phyloP scores from a whole-genome alignment of 2,113 vertebrate species.

The Leptodactylus fuscus region DNA sequence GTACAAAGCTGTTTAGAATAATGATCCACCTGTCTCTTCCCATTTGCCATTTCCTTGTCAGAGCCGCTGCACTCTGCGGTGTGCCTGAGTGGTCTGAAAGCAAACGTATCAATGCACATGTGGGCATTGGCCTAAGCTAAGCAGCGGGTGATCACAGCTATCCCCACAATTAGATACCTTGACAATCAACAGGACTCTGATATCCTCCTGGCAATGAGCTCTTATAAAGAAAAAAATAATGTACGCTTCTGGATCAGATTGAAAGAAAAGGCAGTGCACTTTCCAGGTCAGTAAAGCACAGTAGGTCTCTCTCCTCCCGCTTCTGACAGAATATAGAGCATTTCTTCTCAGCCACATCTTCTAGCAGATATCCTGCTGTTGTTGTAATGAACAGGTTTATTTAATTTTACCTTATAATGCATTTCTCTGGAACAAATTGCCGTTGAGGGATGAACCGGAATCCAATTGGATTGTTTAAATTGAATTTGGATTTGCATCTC shows the following conservation, averaged over 20 bases:
- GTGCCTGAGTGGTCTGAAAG: conserved; percentile 55
- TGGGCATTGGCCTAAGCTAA: conserved; percentile 62
- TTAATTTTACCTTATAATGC: conserved; percentile 63
- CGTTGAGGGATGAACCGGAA: conserved; percentile 48
- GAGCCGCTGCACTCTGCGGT: conserved; percentile 1
- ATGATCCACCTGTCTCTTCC: conserved; percentile 44
- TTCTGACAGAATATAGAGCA: conserved; percentile 58
- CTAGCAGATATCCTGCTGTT: conserved; percentile 54
- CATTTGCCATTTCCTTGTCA: conserved; percentile 49
- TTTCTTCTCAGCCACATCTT: conserved; percentile 15
- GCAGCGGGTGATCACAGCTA: conserved; percentile 41
- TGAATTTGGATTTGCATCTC: conserved; percentile 58
- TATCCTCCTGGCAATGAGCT: conserved; percentile 25
- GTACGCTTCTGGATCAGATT: conserved; percentile 57
- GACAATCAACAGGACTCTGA: neutral
- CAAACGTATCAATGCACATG: conserved; percentile 41
- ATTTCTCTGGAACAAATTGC: conserved; percentile 60
- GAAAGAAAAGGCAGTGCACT: conserved; percentile 63
- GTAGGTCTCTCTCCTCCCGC: conserved; percentile 54
- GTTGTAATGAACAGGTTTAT: conserved; percentile 56
- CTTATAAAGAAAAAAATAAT: conserved; percentile 55
- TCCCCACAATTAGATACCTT: conserved; percentile 54
- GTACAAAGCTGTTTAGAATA: neutral
- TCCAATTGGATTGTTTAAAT: conserved; percentile 55
- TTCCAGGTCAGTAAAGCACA: conserved; percentile 66